Base-by-base conservation (phyloP, 2,888 invertebrate genomes). In the Drosophila niveifrons region DNA sequence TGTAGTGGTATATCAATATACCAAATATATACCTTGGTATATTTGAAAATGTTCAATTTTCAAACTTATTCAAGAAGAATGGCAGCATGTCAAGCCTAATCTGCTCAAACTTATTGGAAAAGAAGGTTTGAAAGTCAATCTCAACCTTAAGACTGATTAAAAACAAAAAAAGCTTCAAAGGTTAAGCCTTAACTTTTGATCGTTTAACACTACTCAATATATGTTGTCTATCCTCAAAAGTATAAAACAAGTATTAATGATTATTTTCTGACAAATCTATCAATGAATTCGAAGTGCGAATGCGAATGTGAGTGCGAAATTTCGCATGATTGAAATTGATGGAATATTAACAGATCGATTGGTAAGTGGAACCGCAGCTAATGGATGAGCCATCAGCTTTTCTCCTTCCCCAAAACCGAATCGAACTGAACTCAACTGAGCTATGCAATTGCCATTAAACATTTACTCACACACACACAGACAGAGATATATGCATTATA, bases 371-470 rank as follows among this genome's bases (percentile, higher is more conserved):
- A 56, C 55, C 63, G 46, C 63, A 66, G 50, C 34, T 23, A 59
- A 61, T 61, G 46, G 46, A 66, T 62, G 53, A 36, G 31, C 18
- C 48, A 28, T 13, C 48, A 31, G 17, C 10, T 56, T 44, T 11
- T 11, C 36, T 36, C 4, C 23, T 6, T 6, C 17, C 17, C 34
- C 34, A n/a, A 36, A 36, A 36, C 36, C 11, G 36, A 11, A 36
- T 3, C 7, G 31, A 29, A 36, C 17, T 51, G 9, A 23, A 23
- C 17, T 51, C 7, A 23, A 23, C 23, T 9, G 18, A 28, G 23
- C 17, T 47, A 36, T 73, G 67, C 67, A 72, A 73, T 67, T 67
- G 56, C 43, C 31, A 51, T 44, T 47, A 36, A 36, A 36, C 36
- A 36, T 36, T 36, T 36, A 36, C 36, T n/a, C 11, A 36, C 3